Base-by-base conservation (phyloP, 2,797 vertebrate genomes). In the Hirundo rustica region DNA sequence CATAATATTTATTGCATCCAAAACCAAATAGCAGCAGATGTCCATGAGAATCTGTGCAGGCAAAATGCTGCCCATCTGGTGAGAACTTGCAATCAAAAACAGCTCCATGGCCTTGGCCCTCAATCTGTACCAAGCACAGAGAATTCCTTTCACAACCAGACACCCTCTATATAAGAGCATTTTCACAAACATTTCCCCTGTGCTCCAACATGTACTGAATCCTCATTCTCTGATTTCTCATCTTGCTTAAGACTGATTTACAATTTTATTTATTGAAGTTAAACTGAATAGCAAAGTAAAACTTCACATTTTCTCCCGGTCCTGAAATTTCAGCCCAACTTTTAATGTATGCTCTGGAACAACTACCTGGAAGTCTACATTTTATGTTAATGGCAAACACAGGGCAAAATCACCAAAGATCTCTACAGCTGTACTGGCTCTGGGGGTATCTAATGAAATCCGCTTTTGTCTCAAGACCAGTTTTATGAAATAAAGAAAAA, bases 51-150 rank as follows among this genome's bases (percentile, higher is more conserved):
- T 99, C 99, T 55, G 99, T 99, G 97, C 99, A 99, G 95, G 98
- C 98, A 93, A 99, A 99, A 98, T 99, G 98, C 92, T 99, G 99
- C 68, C 99, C 99, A 96, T 99, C 99, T 68, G 98, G 98, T 29
- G 99, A 99, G 97, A 99, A 99, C 97, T 99, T 99, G 98, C 99
- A 99, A 96, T 99, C 99, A 97, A 98, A 99, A 92, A 99, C 99
- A 85, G 99, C 99, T 95, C 99, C 99, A 3, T 99, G 99, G 86
- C 99, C 99, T 98, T 99, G 99, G 77, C 99, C 99, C 97, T 99
- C 99, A 89, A 99, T 99, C 99, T 99, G 98, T 68, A 89, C 10
- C 42, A 92, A 88, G 92, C 81, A 97, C 32, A 96, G 75, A 92
- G 47, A 51, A 57, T n/a, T 76, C 60, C 19, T 60, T 42, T 94